phyloP scores from a whole-genome alignment of 2,888 invertebrate species.

The Lycia hirtaria region DNA sequence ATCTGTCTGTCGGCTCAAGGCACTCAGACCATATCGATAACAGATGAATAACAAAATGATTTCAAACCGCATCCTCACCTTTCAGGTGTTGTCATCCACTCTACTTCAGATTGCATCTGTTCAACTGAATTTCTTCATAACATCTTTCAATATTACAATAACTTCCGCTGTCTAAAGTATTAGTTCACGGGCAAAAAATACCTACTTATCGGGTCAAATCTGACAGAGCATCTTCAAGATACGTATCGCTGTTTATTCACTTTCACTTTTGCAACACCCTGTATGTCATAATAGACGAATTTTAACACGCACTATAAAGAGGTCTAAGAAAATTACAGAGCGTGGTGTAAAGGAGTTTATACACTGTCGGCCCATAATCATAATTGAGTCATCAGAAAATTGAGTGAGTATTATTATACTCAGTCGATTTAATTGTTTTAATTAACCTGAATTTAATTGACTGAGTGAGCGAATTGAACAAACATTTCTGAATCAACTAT shows the following conservation, averaged over 20 bases:
- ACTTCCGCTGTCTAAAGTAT: slow-evolving; percentile 10
- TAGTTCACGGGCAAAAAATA: slow-evolving; percentile 10
- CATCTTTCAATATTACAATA: slow-evolving; percentile 12
- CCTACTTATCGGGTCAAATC: slow-evolving; percentile 9
- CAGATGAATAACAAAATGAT: neutral
- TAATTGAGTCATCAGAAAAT: neutral
- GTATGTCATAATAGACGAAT: slow-evolving; percentile 20
- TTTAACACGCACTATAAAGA: slow-evolving; percentile 20
- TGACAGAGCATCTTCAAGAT: slow-evolving; percentile 22
- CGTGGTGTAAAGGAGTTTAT: neutral
- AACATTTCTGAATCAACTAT: too few relatives aligned
- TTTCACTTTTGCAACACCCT: slow-evolving; percentile 29
- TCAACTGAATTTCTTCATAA: slow-evolving; percentile 6
- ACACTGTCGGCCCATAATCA: neutral
- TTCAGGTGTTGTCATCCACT: neutral
- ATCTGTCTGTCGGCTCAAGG: too few relatives aligned
- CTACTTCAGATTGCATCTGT: neutral
- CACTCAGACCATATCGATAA: too few relatives aligned
- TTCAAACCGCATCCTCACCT: neutral
- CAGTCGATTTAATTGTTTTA: neutral
- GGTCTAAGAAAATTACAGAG: slow-evolving; percentile 12
- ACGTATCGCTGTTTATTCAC: slow-evolving; percentile 20
- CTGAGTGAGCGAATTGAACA: too few relatives aligned
- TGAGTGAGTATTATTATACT: neutral
- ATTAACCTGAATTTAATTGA: too few relatives aligned